A percentile compares a stretch with the other conserved stretches of the same genome.
Evolutionary conservation across 2,797 vertebrate genomes (phyloP).

Genomic region (Anguilla megastoma): DNA sequence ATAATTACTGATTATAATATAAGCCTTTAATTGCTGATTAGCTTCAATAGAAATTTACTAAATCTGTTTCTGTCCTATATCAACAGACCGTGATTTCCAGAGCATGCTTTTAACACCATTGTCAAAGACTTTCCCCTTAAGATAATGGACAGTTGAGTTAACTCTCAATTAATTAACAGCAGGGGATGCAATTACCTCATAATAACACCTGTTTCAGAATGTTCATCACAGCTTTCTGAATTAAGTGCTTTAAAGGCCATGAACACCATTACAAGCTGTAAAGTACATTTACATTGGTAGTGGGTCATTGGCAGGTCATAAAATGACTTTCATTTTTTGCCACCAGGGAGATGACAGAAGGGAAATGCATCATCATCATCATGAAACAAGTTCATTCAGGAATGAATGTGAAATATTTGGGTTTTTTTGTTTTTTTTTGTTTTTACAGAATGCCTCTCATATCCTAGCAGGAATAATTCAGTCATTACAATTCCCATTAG

Average conservation of each 20-base stretch:
- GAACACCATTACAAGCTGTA: constrained; percentile 15
- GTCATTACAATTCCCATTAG: not conserved
- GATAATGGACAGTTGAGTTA: constrained; percentile 6
- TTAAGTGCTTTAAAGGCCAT: constrained; percentile 22
- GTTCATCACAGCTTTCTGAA: not conserved
- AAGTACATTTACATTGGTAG: constrained; percentile 6
- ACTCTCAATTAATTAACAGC: constrained; percentile 19
- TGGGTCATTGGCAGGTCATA: constrained; percentile 7
- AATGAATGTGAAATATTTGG: not conserved
- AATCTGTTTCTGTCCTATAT: not conserved
- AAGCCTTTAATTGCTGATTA: not conserved
- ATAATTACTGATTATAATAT: constrained; percentile 2
- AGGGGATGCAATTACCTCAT: constrained; percentile 8
- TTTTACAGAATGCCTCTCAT: not conserved
- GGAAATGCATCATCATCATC: not conserved
- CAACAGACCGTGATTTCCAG: not conserved
- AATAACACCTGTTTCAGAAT: constrained; percentile 20
- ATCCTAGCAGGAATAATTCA: not conserved
- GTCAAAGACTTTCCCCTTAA: not conserved
- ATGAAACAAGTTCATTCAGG: constrained; percentile 4
- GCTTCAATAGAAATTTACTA: not conserved
- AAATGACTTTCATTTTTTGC: constrained; percentile 15
- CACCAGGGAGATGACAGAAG: not conserved
- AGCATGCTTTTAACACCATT: constrained; percentile 10
- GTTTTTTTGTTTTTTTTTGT: not conserved